These are phyloP conservation scores for Campylorhamphus procurvoides DNA, from an alignment of 2,113 vertebrate species.

Conservation along the genomic window DNA sequence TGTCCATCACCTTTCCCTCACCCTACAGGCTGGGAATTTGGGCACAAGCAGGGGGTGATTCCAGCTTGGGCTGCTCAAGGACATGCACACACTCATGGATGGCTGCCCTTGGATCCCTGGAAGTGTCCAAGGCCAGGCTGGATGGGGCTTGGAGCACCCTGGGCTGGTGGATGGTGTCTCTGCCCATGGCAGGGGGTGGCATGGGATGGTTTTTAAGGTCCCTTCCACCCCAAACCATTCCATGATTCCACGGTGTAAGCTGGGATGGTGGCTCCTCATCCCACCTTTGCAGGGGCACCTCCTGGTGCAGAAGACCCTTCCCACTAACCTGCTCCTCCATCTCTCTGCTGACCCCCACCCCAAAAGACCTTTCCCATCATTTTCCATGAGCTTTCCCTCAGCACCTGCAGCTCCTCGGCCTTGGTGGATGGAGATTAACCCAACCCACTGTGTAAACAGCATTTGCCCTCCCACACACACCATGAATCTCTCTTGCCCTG, in stretches of 20 bases:
- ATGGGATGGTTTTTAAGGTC: not conserved
- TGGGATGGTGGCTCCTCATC: not conserved
- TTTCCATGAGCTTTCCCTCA: not conserved
- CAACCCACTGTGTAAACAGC: accelerated
- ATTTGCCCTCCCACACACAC: accelerated
- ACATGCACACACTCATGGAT: not conserved
- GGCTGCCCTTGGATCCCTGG: not conserved
- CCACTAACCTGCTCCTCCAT: not conserved
- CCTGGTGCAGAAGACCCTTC: not conserved
- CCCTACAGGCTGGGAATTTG: not conserved
- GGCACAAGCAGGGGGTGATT: too few relatives aligned
- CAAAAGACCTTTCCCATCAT: not conserved
- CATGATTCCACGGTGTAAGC: not conserved
- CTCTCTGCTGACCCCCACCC: not conserved
- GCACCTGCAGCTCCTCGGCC: not conserved
- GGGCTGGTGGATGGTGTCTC: not conserved
- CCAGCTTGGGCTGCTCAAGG: not conserved
- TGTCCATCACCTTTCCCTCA: not conserved
- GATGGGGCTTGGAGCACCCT: accelerated
- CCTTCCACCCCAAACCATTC: not conserved
- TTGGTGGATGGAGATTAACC: not conserved
- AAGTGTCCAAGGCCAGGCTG: not conserved
- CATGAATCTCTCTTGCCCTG: not conserved
- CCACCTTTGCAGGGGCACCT: not conserved
- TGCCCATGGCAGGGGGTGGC: not conserved